Conservation (phyloP, 2,888 invertebrate species). For the Papilio gigon region DNA sequence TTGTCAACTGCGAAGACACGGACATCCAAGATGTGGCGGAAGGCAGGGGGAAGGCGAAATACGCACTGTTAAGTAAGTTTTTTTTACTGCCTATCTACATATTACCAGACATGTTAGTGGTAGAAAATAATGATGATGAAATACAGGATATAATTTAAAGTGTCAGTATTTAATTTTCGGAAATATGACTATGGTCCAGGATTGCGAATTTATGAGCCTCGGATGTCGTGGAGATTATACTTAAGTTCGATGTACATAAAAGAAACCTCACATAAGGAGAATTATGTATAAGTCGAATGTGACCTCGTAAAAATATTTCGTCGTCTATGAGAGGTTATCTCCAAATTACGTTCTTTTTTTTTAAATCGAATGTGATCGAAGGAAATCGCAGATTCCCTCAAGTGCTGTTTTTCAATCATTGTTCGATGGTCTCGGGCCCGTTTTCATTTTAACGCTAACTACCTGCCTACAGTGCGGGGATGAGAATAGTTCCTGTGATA, state of each 20-base stretch:
- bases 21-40: conserved; percentile 53
- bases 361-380: conserved; percentile 22
- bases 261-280: no score
- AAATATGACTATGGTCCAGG: no score
- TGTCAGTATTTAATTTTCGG: no score
- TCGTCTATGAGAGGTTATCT: not conserved
- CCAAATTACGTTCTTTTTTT: not conserved
- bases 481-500: not conserved
- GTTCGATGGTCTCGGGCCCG: conserved; percentile 12
- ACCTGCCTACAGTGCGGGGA: conserved; percentile 16
- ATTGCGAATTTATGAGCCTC: no score
- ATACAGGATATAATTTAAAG: no score
- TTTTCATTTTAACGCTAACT: conserved; percentile 23
- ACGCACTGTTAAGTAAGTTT: conserved; percentile 71
- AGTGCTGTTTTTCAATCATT: conserved; percentile 34
- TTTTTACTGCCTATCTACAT: no score
- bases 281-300: not conserved
- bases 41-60: conserved; percentile 69
- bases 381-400: conserved; percentile 6
- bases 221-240: no score
- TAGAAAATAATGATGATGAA: no score
- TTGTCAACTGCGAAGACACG: conserved; percentile 47
- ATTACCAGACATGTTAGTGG: no score
- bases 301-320: no score
- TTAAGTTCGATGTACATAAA: no score